phyloP scores from a whole-genome alignment of 1,140 invertebrate genomes.

The Drosophila dunni region DNA sequence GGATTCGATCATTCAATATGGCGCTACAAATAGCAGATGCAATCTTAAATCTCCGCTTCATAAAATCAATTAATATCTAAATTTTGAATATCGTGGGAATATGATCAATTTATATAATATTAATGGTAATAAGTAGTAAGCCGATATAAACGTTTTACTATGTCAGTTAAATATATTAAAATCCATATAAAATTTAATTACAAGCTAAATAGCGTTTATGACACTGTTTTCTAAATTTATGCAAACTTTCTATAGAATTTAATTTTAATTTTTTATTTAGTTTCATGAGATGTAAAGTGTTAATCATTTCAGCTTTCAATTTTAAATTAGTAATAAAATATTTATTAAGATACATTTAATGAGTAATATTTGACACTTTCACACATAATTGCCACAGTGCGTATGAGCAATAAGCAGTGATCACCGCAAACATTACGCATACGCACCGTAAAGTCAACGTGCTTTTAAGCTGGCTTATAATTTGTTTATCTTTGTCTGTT shows the following conservation, averaged over 20 bases:
- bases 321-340: too few relatives aligned
- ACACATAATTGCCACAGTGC: neutral
- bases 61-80: neutral
- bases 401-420: slow-evolving; percentile 21
- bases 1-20: slow-evolving; percentile 24
- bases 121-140: too few relatives aligned
- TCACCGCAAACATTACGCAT: slow-evolving; percentile 17
- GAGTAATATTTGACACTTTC: too few relatives aligned
- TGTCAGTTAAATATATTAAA: too few relatives aligned
- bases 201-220: too few relatives aligned
- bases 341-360: too few relatives aligned
- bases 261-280: too few relatives aligned
- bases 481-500: slow-evolving; percentile 11
- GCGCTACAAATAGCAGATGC: neutral
- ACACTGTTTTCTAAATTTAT: too few relatives aligned
- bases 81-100: slow-evolving; percentile 10
- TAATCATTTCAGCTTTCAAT: neutral
- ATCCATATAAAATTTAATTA: too few relatives aligned
- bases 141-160: too few relatives aligned
- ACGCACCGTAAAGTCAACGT: slow-evolving; percentile 37
- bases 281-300: too few relatives aligned
- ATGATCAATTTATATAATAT: neutral
- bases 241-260: too few relatives aligned
- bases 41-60: neutral
- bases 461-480: neutral